phyloP scores from a whole-genome alignment of 2,113 vertebrate genomes.

The Rhineura floridana region DNA sequence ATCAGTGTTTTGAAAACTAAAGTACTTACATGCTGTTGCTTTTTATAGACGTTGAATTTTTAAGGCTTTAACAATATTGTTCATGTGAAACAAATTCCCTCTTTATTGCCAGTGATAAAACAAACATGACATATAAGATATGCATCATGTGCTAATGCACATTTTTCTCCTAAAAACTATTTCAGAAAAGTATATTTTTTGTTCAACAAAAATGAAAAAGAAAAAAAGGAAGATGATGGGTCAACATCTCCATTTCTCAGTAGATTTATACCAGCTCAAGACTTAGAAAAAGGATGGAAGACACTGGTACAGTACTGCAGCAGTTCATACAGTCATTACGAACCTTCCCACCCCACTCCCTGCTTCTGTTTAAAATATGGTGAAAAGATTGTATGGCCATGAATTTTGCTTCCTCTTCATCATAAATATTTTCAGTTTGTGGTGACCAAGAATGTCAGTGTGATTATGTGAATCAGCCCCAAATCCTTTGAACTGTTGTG shows the following conservation, averaged over 20 bases:
- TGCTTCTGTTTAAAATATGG: not conserved
- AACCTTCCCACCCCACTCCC: not conserved
- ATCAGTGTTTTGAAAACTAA: slow-evolving; percentile 55
- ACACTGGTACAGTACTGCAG: not conserved
- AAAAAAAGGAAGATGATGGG: not conserved
- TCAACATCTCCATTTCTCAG: not conserved
- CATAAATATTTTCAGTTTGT: not conserved
- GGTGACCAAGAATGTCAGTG: not conserved
- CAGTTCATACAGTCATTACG: not conserved
- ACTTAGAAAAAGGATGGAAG: not conserved
- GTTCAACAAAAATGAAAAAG: not conserved
- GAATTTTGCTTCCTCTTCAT: not conserved
- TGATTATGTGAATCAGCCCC: not conserved
- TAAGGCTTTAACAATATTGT: slow-evolving; percentile 34
- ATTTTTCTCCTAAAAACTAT: not conserved
- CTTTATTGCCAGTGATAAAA: slow-evolving; percentile 44
- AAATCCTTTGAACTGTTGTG: not conserved
- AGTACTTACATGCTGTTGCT: slow-evolving; percentile 43
- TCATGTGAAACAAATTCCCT: slow-evolving; percentile 42
- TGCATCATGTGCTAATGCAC: not conserved
- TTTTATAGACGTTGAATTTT: slow-evolving; percentile 38
- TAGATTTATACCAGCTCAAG: not conserved
- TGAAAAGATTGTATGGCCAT: not conserved
- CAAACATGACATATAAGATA: slow-evolving; percentile 40
- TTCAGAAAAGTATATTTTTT: not conserved